Conservation (phyloP, 2,113 vertebrate genomes). For the Hepsetus odoe region DNA sequence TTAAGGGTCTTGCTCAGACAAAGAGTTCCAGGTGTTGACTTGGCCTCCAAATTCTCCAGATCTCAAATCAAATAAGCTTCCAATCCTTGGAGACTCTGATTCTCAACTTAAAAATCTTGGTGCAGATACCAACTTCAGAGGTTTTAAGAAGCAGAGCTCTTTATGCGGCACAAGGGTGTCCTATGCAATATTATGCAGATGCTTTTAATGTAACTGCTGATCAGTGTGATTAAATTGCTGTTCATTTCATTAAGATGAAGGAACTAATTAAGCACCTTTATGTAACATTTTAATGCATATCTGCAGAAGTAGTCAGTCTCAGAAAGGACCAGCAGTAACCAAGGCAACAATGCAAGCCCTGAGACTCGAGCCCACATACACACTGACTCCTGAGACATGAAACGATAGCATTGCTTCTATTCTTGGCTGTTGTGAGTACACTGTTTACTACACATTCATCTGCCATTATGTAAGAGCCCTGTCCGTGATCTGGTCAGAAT, state of each 20-base stretch:
- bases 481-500: constrained; percentile 1
- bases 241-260: neutral
- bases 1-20: no score
- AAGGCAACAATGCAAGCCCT: constrained; percentile 7
- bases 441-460: constrained; percentile 30
- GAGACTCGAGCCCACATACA: neutral
- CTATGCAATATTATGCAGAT: no score
- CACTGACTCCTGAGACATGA: neutral
- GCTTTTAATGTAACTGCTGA: no score
- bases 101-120: no score
- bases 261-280: neutral
- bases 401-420: constrained; percentile 18
- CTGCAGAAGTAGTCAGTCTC: neutral
- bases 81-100: no score
- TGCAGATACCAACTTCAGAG: no score
- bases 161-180: no score
- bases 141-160: no score
- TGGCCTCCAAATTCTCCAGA: no score
- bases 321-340: constrained; percentile 5
- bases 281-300: constrained; percentile 2
- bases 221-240: neutral
- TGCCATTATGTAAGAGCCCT: neutral
- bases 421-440: neutral
- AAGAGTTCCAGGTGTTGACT: no score
- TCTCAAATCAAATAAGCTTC: no score